Evolutionary conservation across 2,113 vertebrate genomes (phyloP).

Genomic region (Saccopteryx bilineata): DNA sequence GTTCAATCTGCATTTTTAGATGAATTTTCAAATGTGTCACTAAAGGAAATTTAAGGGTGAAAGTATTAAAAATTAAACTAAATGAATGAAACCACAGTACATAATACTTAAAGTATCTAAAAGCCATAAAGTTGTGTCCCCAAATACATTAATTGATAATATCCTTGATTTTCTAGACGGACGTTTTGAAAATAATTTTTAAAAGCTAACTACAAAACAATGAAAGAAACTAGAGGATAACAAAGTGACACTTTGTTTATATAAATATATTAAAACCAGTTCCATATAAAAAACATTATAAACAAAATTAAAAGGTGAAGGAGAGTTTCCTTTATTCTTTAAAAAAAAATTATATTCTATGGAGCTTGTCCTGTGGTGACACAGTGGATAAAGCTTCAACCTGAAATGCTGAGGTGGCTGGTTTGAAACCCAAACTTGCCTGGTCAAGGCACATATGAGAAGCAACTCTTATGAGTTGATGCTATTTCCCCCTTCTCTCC

Average conservation of each 20-base stretch:
- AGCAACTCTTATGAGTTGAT: too few relatives aligned
- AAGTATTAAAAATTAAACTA: slow-evolving; percentile 47
- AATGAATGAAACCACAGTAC: neutral
- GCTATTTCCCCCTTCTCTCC: too few relatives aligned
- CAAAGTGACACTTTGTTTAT: neutral
- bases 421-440: too few relatives aligned
- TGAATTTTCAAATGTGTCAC: slow-evolving; percentile 53
- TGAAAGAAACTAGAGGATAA: neutral
- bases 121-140: neutral
- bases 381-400: too few relatives aligned
- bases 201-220: slow-evolving; percentile 32
- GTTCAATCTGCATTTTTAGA: slow-evolving; percentile 11
- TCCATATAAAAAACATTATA: neutral
- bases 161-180: neutral
- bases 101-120: neutral
- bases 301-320: slow-evolving; percentile 44
- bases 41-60: slow-evolving; percentile 18
- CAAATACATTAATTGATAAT: slow-evolving; percentile 3
- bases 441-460: too few relatives aligned
- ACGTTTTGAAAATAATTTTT: slow-evolving; percentile 39
- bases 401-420: too few relatives aligned
- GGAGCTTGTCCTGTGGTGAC: too few relatives aligned
- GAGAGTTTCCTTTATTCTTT: slow-evolving; percentile 14
- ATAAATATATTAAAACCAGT: slow-evolving; percentile 1
- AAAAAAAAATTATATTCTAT: neutral